A percentile compares a stretch with the other conserved stretches of the same genome.
phyloP scores from a whole-genome alignment of 2,113 vertebrate species.

The Microcebus murinus region DNA sequence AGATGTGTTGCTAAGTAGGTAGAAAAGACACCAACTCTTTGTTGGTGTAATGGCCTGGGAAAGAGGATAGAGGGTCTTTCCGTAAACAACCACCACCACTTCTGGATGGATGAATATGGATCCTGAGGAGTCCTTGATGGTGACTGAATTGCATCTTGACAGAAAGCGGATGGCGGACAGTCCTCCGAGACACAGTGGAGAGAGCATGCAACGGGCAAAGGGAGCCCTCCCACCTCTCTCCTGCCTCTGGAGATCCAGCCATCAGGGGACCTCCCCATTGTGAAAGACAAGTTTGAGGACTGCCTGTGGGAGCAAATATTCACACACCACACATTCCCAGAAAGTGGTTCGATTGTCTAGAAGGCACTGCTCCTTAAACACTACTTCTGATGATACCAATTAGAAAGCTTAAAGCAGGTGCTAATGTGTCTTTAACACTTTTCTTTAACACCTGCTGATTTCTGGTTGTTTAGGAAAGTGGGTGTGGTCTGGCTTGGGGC shows the following conservation, averaged over 20 bases:
- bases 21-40: constrained; percentile 5
- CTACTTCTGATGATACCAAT: constrained; percentile 33
- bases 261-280: neutral
- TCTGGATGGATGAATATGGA: neutral
- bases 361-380: neutral
- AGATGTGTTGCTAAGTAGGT: neutral
- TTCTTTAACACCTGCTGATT: constrained; percentile 42
- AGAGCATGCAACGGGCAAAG: neutral
- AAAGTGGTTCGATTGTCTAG: neutral
- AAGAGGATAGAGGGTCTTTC: neutral
- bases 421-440: constrained; percentile 66
- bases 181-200: neutral
- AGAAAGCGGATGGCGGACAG: neutral
- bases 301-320: neutral
- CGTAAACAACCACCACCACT: neutral
- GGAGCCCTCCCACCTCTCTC: neutral
- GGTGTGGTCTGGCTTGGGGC: constrained; percentile 26
- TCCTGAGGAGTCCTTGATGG: neutral
- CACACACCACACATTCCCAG: neutral
- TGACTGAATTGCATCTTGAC: neutral
- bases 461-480: constrained; percentile 46
- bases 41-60: neutral
- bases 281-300: neutral
- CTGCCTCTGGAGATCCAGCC: neutral
- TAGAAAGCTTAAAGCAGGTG: constrained; percentile 57